Evolutionary conservation across 2,888 invertebrate species (phyloP).

Genomic region (Metalampra italica): DNA sequence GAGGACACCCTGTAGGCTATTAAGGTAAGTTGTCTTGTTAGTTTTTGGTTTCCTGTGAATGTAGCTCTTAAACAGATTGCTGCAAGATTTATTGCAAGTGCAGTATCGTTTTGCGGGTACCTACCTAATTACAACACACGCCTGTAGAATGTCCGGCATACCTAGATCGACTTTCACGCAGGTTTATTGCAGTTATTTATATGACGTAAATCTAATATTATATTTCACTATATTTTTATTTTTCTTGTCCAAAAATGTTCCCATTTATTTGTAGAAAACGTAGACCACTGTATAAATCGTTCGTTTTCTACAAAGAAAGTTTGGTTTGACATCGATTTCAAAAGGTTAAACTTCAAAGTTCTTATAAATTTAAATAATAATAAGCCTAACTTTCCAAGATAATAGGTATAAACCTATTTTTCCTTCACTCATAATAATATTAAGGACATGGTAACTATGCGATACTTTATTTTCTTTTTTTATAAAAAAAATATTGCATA

Average conservation of each 20-base stretch:
- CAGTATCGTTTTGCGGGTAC: slow-evolving; percentile 51
- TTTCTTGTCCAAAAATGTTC: not conserved
- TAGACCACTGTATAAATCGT: not conserved
- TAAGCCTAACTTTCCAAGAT: not conserved
- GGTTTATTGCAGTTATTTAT: slow-evolving; percentile 33
- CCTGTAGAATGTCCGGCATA: slow-evolving; percentile 38
- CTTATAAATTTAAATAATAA: not conserved
- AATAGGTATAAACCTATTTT: too few species aligned
- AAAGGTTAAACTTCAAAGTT: not conserved
- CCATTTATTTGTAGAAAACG: too few species aligned
- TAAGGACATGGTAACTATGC: too few species aligned
- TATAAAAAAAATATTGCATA: too few species aligned
- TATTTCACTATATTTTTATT: not conserved
- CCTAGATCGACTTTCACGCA: slow-evolving; percentile 45
- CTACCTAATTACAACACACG: slow-evolving; percentile 63
- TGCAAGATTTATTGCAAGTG: slow-evolving; percentile 50
- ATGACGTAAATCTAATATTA: slow-evolving; percentile 7
- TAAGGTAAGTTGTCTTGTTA: slow-evolving; percentile 49
- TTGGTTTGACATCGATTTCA: not conserved
- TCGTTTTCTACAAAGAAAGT: not conserved
- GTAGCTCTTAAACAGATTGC: slow-evolving; percentile 30
- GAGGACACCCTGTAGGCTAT: slow-evolving; percentile 37
- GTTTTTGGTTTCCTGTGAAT: slow-evolving; percentile 21
- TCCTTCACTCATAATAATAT: too few species aligned
- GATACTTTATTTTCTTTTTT: too few species aligned